These are phyloP conservation scores for Gila robusta DNA, from an alignment of 2,797 vertebrate genomes.

Conservation along the genomic window DNA sequence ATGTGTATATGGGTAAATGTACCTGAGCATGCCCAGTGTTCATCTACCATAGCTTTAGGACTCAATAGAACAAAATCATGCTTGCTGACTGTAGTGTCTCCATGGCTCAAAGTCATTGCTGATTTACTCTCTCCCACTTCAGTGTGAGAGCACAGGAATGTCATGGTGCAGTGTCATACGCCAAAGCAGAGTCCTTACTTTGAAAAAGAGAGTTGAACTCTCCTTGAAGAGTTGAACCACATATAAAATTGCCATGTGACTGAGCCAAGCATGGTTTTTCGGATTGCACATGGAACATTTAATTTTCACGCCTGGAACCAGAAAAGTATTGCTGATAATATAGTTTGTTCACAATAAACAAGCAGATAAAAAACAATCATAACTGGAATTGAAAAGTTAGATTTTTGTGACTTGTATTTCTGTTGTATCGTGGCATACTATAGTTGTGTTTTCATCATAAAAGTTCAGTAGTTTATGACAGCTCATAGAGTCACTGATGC, in stretches of 20 bases:
- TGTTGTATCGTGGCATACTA: neutral
- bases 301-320: neutral
- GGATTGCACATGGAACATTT: conserved; percentile 73
- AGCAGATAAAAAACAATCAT: neutral
- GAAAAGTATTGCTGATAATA: conserved; percentile 1
- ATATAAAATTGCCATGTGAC: conserved; percentile 67
- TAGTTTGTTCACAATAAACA: conserved; percentile 25
- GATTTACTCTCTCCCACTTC: conserved; percentile 64
- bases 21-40: neutral
- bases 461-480: neutral
- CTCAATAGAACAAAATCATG: conserved; percentile 5
- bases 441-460: neutral
- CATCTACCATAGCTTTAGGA: neutral
- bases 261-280: conserved; percentile 65
- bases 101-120: conserved; percentile 28
- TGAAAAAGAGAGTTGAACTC: conserved; percentile 53
- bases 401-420: neutral
- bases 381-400: neutral
- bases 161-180: conserved; percentile 75
- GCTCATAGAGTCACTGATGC: neutral
- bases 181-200: conserved; percentile 58
- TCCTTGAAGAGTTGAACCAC: conserved; percentile 25
- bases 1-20: neutral
- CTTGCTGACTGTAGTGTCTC: conserved; percentile 6
- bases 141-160: conserved; percentile 76